phyloP scores from a whole-genome alignment of 35 echinoderm and acorn worm species.

The Anneissia japonica region DNA sequence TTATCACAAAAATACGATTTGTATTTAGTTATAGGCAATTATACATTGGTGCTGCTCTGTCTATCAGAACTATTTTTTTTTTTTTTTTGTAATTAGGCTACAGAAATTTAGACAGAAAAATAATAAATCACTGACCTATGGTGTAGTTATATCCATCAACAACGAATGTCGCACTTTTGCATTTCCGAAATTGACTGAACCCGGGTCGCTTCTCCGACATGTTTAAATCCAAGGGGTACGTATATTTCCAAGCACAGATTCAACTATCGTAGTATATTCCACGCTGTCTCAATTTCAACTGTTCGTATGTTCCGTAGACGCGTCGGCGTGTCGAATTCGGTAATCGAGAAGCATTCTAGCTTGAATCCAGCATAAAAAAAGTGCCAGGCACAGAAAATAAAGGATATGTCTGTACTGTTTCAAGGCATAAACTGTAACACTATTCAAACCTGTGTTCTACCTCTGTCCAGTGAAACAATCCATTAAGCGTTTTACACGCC shows the following conservation, averaged over 20 bases:
- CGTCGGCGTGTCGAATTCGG: background rate
- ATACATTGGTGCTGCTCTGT: too few species aligned
- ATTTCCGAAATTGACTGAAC: slow-evolving; percentile 49
- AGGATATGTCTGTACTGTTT: background rate
- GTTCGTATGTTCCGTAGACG: background rate
- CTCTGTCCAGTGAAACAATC: too few species aligned
- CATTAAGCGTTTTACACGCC: too few species aligned
- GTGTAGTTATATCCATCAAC: slow-evolving; percentile 70
- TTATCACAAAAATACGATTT: too few species aligned
- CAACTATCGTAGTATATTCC: background rate
- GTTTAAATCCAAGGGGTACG: background rate
- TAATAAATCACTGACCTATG: slow-evolving; percentile 46
- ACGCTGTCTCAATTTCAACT: background rate
- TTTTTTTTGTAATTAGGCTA: too few species aligned
- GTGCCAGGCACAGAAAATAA: background rate
- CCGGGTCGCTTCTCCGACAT: slow-evolving; percentile 1
- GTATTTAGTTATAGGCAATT: too few species aligned
- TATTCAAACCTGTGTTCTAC: too few species aligned
- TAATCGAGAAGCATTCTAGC: background rate
- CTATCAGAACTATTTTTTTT: too few species aligned
- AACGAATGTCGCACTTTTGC: slow-evolving; percentile 65
- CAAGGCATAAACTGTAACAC: background rate
- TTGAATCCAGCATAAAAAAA: background rate
- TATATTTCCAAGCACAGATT: background rate
- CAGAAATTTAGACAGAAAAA: too few species aligned